Evolutionary conservation across 2,888 invertebrate genomes (phyloP).

Genomic region (Melanostoma mellinum): DNA sequence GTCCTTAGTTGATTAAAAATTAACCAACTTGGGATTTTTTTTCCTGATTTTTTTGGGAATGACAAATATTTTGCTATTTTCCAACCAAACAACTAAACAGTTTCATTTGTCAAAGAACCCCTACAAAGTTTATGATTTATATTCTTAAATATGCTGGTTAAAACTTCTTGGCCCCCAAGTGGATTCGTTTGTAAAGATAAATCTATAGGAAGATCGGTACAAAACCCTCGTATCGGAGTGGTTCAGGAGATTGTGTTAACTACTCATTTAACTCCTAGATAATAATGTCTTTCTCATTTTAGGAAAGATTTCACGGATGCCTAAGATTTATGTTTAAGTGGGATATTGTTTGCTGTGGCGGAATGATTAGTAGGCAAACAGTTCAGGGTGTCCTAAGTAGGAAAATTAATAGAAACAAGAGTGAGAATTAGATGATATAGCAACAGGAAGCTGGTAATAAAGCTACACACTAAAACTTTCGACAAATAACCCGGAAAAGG

Average conservation of each 20-base stretch:
- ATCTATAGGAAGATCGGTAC: constrained; percentile 41
- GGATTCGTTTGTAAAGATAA: constrained; percentile 45
- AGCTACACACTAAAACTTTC: too few species aligned
- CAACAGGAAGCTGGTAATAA: too few species aligned
- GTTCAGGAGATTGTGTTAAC: constrained; percentile 41
- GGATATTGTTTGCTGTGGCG: constrained; percentile 2
- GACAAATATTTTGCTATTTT: too few species aligned
- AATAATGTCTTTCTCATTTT: constrained; percentile 40
- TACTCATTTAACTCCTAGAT: constrained; percentile 56
- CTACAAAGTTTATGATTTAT: neutral
- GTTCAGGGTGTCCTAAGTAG: neutral
- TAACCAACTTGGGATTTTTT: too few species aligned
- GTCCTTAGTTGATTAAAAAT: too few species aligned
- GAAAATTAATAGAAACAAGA: too few species aligned
- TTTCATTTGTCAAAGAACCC: too few species aligned
- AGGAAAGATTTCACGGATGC: constrained; percentile 44
- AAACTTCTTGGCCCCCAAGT: neutral
- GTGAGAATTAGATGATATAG: too few species aligned
- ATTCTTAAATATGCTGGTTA: neutral
- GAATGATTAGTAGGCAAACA: constrained; percentile 14
- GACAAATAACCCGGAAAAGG: too few species aligned
- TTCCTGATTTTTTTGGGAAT: too few species aligned
- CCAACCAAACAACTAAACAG: too few species aligned
- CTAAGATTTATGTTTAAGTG: constrained; percentile 27
- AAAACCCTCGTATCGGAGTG: constrained; percentile 42